Evolutionary conservation across 2,888 invertebrate genomes (phyloP), one percentile per base, ranked within the genome.

Genomic region (Drosophila eohydei): DNA sequence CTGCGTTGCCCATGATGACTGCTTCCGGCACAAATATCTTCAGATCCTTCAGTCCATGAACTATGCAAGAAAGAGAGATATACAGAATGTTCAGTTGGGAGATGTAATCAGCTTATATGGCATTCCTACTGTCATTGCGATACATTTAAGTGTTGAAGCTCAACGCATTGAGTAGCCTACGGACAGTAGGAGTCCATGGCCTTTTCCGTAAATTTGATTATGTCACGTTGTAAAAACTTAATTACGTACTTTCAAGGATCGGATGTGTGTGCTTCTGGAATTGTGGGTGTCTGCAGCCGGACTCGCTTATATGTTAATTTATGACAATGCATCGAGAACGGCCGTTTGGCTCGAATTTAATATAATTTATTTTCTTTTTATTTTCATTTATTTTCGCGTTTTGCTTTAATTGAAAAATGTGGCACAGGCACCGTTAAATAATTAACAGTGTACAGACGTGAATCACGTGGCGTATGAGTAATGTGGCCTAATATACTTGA

Each of bases 21-120:
- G 93, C 93, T 89, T 93, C 93, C 69, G 93, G 93, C 58, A 93
- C 93, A 73, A 93, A 93, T 81, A 93, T 93, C 87, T 93, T 93
- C 52, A 93, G 89, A 78, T 93, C 93, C 83, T 92, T 93, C 34
- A 93, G 85, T 79, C 93, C 93, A 67, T 92, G 91, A 52, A 90
- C 93, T 83, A n/a, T 40, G 28, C 36, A 66, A 36, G 21, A 43
- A 41, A 51, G 46, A 32, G 41, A 65, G 46, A 41, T 30, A 43
- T 57, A 63, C 55, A 68, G 65, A 76, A 65, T 57, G 65, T 56
- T 48, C 38, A 54, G 57, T 50, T 62, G 59, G 16, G 46, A 52
- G 55, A 56, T 46, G 46, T 74, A 78, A 78, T 63, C 71, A 43
- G 71, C 67, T 67, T 74, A 71, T 52, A 40, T n/a, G 11, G 26